phyloP scores from a whole-genome alignment of 2,113 vertebrate genomes.

The Sapayoa aenigma region DNA sequence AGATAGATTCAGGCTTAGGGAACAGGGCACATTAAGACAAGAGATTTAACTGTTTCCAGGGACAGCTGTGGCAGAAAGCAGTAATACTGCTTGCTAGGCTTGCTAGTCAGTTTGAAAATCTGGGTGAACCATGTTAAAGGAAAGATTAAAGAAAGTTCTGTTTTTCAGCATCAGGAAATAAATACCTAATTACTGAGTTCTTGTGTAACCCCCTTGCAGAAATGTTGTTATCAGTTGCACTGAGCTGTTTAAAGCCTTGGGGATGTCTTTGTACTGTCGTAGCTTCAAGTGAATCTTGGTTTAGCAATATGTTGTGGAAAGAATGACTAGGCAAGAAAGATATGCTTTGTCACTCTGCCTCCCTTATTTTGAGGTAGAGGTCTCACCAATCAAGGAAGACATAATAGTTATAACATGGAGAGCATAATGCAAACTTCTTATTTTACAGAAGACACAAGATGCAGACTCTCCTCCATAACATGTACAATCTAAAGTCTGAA shows the following conservation, averaged over 20 bases:
- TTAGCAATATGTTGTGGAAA: neutral
- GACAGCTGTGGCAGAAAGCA: neutral
- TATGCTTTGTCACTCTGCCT: neutral
- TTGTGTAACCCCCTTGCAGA: neutral
- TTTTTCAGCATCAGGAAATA: neutral
- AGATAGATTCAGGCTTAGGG: neutral
- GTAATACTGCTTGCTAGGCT: neutral
- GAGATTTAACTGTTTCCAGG: neutral
- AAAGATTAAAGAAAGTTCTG: neutral
- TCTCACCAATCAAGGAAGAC: neutral
- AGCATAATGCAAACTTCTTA: neutral
- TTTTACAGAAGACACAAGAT: neutral
- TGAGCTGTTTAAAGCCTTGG: neutral
- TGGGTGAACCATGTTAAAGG: neutral
- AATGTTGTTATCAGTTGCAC: neutral
- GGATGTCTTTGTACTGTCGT: too few relatives aligned
- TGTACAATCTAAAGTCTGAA: neutral
- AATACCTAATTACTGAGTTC: neutral
- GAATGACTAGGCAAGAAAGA: neutral
- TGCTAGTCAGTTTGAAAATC: neutral
- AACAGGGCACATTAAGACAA: neutral
- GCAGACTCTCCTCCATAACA: neutral
- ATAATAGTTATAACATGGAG: neutral
- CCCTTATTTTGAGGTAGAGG: neutral
- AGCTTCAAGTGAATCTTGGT: neutral